phyloP scores from a whole-genome alignment of 2,888 invertebrate species.

The Coenonympha arcania region DNA sequence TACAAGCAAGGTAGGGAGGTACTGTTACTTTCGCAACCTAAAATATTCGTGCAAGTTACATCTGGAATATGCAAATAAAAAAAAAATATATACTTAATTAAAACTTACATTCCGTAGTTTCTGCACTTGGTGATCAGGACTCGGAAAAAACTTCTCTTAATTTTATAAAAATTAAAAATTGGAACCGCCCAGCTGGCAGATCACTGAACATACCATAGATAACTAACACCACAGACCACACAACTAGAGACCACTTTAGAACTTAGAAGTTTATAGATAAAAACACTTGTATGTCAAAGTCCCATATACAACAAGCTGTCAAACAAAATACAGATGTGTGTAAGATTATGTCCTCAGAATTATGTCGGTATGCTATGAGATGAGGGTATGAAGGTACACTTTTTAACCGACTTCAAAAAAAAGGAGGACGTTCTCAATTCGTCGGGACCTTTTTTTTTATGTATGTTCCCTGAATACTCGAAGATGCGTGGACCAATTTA shows the following conservation, averaged over 20 bases:
- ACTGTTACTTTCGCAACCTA: slow-evolving; percentile 30
- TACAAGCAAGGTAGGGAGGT: slow-evolving; percentile 13
- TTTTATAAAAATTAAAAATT: slow-evolving; percentile 39
- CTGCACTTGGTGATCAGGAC: slow-evolving; percentile 27
- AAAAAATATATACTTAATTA: slow-evolving; percentile 13
- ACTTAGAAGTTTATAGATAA: not conserved
- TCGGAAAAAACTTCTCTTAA: slow-evolving; percentile 5
- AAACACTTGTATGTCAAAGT: too few species aligned
- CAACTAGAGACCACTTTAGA: not conserved
- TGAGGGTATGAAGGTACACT: too few species aligned
- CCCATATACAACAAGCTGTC: not conserved
- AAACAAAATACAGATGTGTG: too few species aligned
- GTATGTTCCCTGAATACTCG: too few species aligned
- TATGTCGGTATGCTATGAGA: too few species aligned
- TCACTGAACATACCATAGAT: slow-evolving; percentile 18
- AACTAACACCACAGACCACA: too few species aligned
- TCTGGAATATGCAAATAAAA: not conserved
- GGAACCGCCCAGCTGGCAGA: slow-evolving; percentile 70
- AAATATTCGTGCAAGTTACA: slow-evolving; percentile 8
- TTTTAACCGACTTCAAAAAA: too few species aligned
- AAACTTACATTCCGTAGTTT: slow-evolving; percentile 35
- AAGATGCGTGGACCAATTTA: too few species aligned
- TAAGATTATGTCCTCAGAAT: too few species aligned
- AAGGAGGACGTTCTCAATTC: too few species aligned
- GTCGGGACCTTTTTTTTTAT: too few species aligned